phyloP scores from a whole-genome alignment of 2,113 vertebrate species.

The Coryphaenoides rupestris region DNA sequence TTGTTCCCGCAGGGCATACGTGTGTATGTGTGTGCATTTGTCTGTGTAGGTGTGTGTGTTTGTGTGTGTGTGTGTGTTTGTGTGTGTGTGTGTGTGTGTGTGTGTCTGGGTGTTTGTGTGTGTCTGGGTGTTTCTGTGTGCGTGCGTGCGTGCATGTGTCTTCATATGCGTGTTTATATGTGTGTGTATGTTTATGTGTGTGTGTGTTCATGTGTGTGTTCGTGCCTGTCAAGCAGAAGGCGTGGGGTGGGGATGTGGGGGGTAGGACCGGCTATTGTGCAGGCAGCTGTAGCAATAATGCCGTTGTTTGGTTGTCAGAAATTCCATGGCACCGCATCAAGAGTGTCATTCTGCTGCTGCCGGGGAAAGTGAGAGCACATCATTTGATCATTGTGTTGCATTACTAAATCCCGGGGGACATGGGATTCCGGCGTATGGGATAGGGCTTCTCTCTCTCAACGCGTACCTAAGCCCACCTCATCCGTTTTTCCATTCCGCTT shows the following conservation, averaged over 20 bases:
- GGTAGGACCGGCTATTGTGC: constrained; percentile 2
- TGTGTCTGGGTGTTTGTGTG: constrained; percentile 3
- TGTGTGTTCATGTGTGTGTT: constrained; percentile 2
- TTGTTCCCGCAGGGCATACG: too few species aligned
- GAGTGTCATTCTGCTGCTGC: constrained; percentile 21
- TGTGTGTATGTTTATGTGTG: constrained; percentile 14
- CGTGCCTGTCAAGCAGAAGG: constrained; percentile 8
- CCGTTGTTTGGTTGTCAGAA: not conserved
- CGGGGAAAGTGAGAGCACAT: constrained; percentile 37
- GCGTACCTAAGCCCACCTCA: too few species aligned
- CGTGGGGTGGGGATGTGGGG: too few species aligned
- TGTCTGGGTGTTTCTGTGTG: too few species aligned
- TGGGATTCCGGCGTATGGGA: constrained; percentile 25
- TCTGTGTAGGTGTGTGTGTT: too few species aligned
- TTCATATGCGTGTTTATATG: too few species aligned
- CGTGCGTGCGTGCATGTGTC: too few species aligned
- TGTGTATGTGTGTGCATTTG: too few species aligned
- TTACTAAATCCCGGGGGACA: not conserved
- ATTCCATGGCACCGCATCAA: constrained; percentile 7
- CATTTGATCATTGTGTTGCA: too few species aligned
- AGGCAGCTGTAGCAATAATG: not conserved
- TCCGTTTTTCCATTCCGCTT: not conserved
- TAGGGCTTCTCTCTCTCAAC: too few species aligned
- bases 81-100: constrained; percentile 18
- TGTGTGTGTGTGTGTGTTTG: constrained; percentile 2